A percentile compares a stretch with the other conserved stretches of the same genome.
phyloP scores from a whole-genome alignment of 2,888 invertebrate species.

The Nematopogon swammerdamellus region DNA sequence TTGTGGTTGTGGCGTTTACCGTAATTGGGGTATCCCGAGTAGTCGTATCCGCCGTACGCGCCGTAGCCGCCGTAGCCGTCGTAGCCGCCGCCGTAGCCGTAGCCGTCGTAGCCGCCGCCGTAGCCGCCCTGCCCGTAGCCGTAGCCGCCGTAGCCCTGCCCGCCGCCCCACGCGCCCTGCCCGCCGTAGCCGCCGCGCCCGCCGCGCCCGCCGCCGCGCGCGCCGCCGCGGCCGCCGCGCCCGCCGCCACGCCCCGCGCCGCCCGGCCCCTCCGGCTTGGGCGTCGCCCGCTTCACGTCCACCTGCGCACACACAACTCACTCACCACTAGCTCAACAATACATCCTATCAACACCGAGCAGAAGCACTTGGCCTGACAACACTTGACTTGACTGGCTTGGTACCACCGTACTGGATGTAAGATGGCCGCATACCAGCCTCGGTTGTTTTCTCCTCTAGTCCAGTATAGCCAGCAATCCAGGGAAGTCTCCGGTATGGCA shows the following conservation, averaged over 20 bases:
- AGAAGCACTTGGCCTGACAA: too few species aligned
- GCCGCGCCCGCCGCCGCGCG: slow-evolving; percentile 68
- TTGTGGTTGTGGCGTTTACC: slow-evolving; percentile 66
- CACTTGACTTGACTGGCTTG: too few species aligned
- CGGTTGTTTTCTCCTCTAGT: too few species aligned
- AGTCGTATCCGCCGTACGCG: slow-evolving; percentile 77
- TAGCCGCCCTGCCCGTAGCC: slow-evolving; percentile 71
- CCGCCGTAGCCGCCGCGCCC: slow-evolving; percentile 65
- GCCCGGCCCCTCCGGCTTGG: slow-evolving; percentile 77
- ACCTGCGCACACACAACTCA: slow-evolving; percentile 49
- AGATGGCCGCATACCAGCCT: too few species aligned
- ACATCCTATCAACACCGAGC: too few species aligned
- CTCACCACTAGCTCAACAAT: neutral
- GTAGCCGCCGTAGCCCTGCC: slow-evolving; percentile 63
- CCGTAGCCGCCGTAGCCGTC: slow-evolving; percentile 74
- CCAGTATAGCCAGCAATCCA: too few species aligned
- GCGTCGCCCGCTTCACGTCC: slow-evolving; percentile 93
- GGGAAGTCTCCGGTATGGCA: too few species aligned
- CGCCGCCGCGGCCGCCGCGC: slow-evolving; percentile 64
- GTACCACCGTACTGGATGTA: too few species aligned
- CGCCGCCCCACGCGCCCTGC: slow-evolving; percentile 63
- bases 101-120: slow-evolving; percentile 71
- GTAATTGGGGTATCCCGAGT: slow-evolving; percentile 79
- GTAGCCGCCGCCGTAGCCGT: slow-evolving; percentile 68
- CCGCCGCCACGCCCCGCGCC: slow-evolving; percentile 64